phyloP scores from a whole-genome alignment of 2,888 invertebrate species.

The Pollenia angustigena region DNA sequence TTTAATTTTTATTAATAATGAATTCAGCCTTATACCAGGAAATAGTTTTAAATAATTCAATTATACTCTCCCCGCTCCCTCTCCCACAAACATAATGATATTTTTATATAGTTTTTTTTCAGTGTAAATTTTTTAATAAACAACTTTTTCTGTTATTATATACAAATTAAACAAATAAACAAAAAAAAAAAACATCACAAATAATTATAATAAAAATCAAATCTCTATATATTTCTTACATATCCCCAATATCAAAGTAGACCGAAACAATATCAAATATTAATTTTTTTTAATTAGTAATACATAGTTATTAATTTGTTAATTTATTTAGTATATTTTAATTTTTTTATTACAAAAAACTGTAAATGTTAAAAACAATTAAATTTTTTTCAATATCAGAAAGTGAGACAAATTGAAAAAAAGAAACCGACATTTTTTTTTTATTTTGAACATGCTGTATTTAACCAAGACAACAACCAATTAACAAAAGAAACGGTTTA shows the following conservation, averaged over 20 bases:
- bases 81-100: conserved; percentile 5
- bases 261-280: conserved; percentile 55
- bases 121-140: conserved; percentile 22
- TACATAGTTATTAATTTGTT: conserved; percentile 51
- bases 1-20: conserved; percentile 56
- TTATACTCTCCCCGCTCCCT: conserved; percentile 7
- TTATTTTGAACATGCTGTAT: conserved; percentile 24
- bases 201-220: conserved; percentile 36
- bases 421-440: conserved; percentile 13
- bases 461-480: conserved; percentile 40
- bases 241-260: conserved; percentile 50
- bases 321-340: conserved; percentile 11
- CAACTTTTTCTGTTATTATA: conserved; percentile 12
- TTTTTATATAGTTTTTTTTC: conserved; percentile 33
- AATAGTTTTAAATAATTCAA: conserved; percentile 66
- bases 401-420: conserved; percentile 65
- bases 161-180: conserved; percentile 14
- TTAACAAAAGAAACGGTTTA: background rate
- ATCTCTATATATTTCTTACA: conserved; percentile 59
- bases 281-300: conserved; percentile 23
- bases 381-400: conserved; percentile 58
- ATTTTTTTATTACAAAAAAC: background rate
- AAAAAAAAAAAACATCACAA: conserved; percentile 2
- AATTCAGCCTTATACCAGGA: conserved; percentile 69
- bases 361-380: conserved; percentile 10